Conservation (phyloP, 2,113 vertebrate genomes). For the Theristicus caerulescens region DNA sequence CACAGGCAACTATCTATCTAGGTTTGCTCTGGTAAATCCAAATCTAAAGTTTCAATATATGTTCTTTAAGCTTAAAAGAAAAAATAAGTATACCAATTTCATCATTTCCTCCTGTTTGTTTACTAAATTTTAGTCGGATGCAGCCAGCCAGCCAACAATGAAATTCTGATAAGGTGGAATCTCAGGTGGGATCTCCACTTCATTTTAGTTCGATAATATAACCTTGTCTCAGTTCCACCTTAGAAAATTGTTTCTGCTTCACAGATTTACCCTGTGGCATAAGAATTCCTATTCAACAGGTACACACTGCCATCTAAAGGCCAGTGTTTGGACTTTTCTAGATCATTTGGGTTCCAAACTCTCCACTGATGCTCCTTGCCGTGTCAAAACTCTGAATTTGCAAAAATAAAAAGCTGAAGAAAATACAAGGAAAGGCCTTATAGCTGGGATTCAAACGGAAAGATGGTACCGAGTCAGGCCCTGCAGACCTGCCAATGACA, state of each 20-base stretch:
- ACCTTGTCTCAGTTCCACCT: background rate
- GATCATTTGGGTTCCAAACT: background rate
- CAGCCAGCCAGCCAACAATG: background rate
- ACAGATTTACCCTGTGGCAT: background rate
- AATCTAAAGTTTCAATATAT: background rate
- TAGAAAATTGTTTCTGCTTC: background rate
- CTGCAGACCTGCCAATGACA: background rate
- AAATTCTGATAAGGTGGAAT: background rate
- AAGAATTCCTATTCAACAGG: conserved; percentile 63
- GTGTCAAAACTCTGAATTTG: background rate
- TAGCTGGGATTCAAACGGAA: background rate
- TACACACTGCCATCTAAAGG: conserved; percentile 82
- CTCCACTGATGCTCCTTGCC: background rate
- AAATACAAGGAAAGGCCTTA: background rate
- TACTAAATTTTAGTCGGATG: background rate
- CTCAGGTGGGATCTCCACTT: background rate
- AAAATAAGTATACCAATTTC: background rate
- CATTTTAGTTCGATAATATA: background rate
- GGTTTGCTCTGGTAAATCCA: background rate
- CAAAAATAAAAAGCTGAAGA: background rate
- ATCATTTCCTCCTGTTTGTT: background rate
- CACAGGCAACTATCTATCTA: background rate
- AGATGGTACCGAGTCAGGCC: background rate
- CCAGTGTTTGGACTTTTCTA: conserved; percentile 39
- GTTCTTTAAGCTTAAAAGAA: background rate